Base-by-base conservation (phyloP, 2,113 vertebrate species). In the Siphamia tubifer region DNA sequence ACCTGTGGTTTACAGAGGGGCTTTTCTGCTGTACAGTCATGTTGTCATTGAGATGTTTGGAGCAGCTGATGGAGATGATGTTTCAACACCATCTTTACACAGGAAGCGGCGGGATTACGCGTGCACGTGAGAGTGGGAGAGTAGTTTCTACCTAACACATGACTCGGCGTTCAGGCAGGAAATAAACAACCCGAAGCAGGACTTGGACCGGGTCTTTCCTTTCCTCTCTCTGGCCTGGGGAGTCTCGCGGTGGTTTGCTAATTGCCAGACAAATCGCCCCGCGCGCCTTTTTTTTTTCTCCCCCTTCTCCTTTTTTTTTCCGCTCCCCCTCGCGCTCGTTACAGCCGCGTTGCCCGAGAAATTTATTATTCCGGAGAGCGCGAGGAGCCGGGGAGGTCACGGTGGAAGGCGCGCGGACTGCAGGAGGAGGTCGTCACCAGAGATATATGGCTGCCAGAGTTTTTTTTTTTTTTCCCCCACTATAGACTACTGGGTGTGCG, bases 221-320 rank as follows among this genome's bases (percentile, higher is more conserved):
- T 31, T 38, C 44, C 57, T 17, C 31, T 19, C 63, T 38, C 28
- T 85, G 79, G 69, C 76, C 72, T 61, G 34, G 42, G 48, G 74
- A 80, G 77, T 53, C 84, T 82, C 68, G 69, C 82, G 56, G 79
- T 87, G 82, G 61, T 87, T 82, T 73, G 78, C 87, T 92, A 92
- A 92, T 93, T 90, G 83, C 81, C 76, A 84, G 88, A 89, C 87
- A 92, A 92, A 91, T 92, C 85, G 74, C 67, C n/a, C 81, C 57
- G 56, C 63, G 54, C 69, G 49, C 60, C n/a, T n/a, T n/a, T n/a
- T n/a, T n/a, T n/a, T n/a, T 79, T 56, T 23, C 20, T 21, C 4
- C 5, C 4, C 3, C 9, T 16, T 35, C 21, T 6, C 10, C 9
- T 4, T 8, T 23, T 35, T 10, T 5, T 38, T 45, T 28, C 16